phyloP scores from a whole-genome alignment of 2,797 vertebrate genomes.

The Enoplosus armatus region DNA sequence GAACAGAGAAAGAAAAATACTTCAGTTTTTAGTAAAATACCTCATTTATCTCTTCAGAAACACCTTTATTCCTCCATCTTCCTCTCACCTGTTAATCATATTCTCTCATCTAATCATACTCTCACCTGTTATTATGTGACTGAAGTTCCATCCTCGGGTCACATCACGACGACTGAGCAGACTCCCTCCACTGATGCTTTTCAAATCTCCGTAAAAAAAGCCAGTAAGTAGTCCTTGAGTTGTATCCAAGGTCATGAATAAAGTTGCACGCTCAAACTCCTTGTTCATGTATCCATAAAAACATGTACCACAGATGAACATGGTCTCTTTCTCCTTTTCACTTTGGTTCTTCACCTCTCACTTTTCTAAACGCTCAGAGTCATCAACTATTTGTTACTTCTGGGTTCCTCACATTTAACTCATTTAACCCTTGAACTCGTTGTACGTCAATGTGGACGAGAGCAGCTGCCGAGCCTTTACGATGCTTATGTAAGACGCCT shows the following conservation, averaged over 20 bases:
- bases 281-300: not conserved
- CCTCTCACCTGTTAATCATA: not conserved
- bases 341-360: not conserved
- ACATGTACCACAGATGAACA: not conserved
- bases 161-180: not conserved
- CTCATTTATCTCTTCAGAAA: not conserved
- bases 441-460: not conserved
- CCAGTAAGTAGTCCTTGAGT: not conserved
- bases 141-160: not conserved
- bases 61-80: not conserved
- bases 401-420: conserved; percentile 2
- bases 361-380: not conserved
- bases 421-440: conserved; percentile 23
- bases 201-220: too few relatives aligned
- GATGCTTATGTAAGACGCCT: conserved; percentile 33
- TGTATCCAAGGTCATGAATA: not conserved
- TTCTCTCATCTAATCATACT: not conserved
- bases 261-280: not conserved
- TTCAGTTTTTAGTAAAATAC: not conserved
- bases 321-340: not conserved
- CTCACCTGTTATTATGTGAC: not conserved
- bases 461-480: conserved; percentile 24
- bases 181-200: not conserved
- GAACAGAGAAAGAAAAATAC: not conserved
- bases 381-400: conserved; percentile 12